Percentiles rank a stretch among this genome's conserved stretches.
Evolutionary conservation across 2,113 vertebrate genomes (phyloP).

Genomic region (Toxotes chatareus): DNA sequence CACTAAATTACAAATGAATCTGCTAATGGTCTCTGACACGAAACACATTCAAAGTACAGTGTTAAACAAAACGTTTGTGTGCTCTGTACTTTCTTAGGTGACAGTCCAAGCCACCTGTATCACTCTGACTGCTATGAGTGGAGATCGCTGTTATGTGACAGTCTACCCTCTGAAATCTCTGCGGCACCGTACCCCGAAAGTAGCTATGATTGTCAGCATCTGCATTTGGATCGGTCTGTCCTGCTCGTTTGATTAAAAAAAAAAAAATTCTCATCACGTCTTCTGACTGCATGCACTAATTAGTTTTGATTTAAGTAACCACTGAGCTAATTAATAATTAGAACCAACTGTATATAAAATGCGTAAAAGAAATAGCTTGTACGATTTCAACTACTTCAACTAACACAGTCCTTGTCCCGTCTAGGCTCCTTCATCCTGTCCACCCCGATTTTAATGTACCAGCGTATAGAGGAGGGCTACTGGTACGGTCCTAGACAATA

Average conservation of each 20-base stretch:
- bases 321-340: not conserved
- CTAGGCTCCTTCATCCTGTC: slow-evolving; percentile 88
- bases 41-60: not conserved
- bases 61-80: not conserved
- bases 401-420: not conserved
- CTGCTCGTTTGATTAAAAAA: not conserved
- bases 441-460: slow-evolving; percentile 85
- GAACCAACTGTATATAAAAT: not conserved
- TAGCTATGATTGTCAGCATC: slow-evolving; percentile 87
- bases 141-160: slow-evolving; percentile 88
- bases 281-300: not conserved
- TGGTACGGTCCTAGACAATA: slow-evolving; percentile 87
- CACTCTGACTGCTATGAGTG: slow-evolving; percentile 89
- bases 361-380: not conserved
- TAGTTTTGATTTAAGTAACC: not conserved
- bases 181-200: slow-evolving; percentile 85
- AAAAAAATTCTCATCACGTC: not conserved
- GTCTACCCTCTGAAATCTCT: slow-evolving; percentile 88
- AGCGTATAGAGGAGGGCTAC: slow-evolving; percentile 86
- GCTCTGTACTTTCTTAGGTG: slow-evolving; percentile 74
- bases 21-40: not conserved
- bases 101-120: slow-evolving; percentile 90
- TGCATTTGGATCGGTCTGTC: slow-evolving; percentile 88
- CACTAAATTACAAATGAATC: not conserved
- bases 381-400: not conserved